These are phyloP conservation scores for Tenebrio molitor DNA, from an alignment of 1,140 invertebrate genomes.

Conservation along the genomic window DNA sequence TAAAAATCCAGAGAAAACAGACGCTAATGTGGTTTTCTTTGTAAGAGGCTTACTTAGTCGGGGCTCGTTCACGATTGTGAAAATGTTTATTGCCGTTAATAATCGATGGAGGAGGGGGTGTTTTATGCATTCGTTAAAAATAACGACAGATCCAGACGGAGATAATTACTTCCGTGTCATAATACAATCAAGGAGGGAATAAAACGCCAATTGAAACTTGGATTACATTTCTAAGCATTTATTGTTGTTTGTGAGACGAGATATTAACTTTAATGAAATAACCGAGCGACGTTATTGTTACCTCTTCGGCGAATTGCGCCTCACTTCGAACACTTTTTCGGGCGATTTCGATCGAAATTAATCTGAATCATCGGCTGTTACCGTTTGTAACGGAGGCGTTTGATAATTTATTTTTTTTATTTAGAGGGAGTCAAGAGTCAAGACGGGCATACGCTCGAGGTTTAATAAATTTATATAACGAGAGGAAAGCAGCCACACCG, in stretches of 20 bases:
- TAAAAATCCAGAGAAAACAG: no score
- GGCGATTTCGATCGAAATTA: background rate
- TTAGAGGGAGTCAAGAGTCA: background rate
- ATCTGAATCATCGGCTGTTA: background rate
- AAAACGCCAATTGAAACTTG: background rate
- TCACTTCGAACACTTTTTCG: background rate
- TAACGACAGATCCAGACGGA: no score
- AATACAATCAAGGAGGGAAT: background rate
- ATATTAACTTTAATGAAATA: background rate
- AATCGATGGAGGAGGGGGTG: no score
- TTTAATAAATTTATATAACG: background rate
- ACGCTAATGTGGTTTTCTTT: no score
- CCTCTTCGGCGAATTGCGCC: background rate
- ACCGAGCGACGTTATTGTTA: background rate
- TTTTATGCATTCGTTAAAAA: no score
- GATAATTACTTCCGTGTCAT: no score
- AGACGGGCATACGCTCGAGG: background rate
- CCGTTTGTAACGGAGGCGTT: background rate
- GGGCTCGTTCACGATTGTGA: no score
- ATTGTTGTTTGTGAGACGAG: background rate
- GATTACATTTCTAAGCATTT: background rate
- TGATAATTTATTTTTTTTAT: background rate
- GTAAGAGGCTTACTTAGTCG: no score
- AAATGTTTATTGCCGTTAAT: no score
- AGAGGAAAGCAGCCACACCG: background rate